Percentiles rank a stretch among this genome's conserved stretches.
These are phyloP conservation scores for Protobothrops mucrosquamatus DNA, from an alignment of 2,113 vertebrate genomes.

Conservation along the genomic window DNA sequence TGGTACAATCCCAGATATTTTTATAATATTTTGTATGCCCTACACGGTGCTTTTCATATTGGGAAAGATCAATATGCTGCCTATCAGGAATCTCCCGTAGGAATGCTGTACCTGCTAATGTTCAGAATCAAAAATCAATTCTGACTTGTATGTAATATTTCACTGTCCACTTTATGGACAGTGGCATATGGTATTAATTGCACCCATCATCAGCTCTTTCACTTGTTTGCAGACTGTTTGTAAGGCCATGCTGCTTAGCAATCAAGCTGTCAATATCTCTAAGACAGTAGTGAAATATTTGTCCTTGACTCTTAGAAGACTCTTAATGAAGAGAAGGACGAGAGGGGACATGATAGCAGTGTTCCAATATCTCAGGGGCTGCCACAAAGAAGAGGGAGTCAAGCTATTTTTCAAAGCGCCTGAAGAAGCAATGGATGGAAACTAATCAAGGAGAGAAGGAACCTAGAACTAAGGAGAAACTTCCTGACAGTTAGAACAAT, in stretches of 20 bases:
- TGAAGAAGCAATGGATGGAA: too few species aligned
- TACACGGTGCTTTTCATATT: background rate
- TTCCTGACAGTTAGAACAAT: too few species aligned
- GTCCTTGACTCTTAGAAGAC: background rate
- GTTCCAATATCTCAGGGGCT: too few species aligned
- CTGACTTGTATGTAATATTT: background rate
- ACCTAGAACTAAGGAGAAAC: too few species aligned
- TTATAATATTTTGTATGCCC: background rate
- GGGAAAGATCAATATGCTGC: background rate
- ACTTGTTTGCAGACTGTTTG: background rate
- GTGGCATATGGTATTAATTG: background rate
- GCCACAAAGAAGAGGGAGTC: too few species aligned
- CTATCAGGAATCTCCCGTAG: background rate
- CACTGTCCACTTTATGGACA: background rate
- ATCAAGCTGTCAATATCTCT: background rate
- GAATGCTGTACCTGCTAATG: background rate
- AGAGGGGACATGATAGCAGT: too few species aligned
- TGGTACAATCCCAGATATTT: background rate
- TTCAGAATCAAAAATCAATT: background rate
- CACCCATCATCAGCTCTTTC: background rate
- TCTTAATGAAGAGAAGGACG: too few species aligned
- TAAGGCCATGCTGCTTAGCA: background rate
- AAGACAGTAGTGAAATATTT: background rate
- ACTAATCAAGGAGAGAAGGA: too few species aligned
- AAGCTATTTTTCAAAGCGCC: too few species aligned